Evolutionary conservation across 2,888 invertebrate genomes (phyloP), one percentile per base, ranked within the genome.

Genomic region (Arctia plantaginis): DNA sequence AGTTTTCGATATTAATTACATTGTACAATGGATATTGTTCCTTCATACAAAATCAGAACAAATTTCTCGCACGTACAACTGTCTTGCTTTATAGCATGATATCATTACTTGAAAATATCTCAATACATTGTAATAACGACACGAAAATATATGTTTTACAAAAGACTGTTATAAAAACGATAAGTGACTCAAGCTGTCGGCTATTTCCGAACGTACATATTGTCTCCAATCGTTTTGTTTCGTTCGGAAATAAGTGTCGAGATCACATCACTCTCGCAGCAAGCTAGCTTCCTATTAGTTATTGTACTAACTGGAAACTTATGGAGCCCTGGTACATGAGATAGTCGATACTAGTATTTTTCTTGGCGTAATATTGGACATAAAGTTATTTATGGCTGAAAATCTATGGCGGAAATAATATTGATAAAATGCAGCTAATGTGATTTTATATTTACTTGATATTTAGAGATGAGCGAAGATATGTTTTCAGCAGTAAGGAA

Each of bases 211-310:
- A 74, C 76, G 66, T 71, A 74, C 76, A 62, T 71, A 86, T 89
- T 88, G 88, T 90, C 79, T 80, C 73, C 27, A 27, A 66, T 18
- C 71, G 80, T 82, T 85, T 87, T 86, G 87, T 87, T 87, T 71
- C 82, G 74, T 73, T 88, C 87, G 88, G 88, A 90, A 88, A 87
- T 87, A 87, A 77, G 82, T 85, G 86, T 85, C 86, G 74, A 84
- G 87, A 90, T 90, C 68, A 77, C 80, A 90, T 91, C 89, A 75
- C 72, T 30, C 66, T 44, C 18, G 27, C 27, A 66, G 33, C 33
- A 66, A 73, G 35, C 55, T 59, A 23, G 47, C 69, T 69, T 66
- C 71, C 33, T 10, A 33, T 23, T 65, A 71, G 55, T 59, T 20
- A 66, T 55, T 33, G 30, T 69, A 51, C 6, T 3, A 7, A 51